A percentile compares a stretch with the other conserved stretches of the same genome.
These are phyloP conservation scores for Lepilemur ruficaudatus DNA, from an alignment of 2,797 vertebrate species.

Conservation along the genomic window DNA sequence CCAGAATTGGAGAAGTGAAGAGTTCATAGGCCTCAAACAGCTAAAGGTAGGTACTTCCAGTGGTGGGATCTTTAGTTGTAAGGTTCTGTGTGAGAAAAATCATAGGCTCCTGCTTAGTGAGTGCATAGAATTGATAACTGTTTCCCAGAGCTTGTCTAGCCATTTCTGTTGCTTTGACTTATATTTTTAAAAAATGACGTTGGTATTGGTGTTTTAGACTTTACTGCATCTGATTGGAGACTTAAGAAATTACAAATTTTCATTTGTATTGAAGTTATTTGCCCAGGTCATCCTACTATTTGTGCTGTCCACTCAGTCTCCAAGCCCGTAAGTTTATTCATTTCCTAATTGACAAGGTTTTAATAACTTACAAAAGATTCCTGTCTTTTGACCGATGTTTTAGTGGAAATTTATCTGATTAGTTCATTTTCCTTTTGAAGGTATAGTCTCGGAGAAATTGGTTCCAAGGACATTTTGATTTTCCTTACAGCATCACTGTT, in stretches of 20 bases:
- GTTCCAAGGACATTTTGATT: conserved; percentile 3
- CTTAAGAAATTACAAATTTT: conserved; percentile 31
- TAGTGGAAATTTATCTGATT: conserved; percentile 9
- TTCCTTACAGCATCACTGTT: conserved; percentile 15
- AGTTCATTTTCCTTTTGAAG: conserved; percentile 4
- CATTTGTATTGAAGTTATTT: not conserved
- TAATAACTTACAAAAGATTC: not conserved
- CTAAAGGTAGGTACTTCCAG: conserved; percentile 60
- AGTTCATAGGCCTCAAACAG: not conserved
- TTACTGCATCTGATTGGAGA: not conserved
- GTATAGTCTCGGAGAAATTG: conserved; percentile 8
- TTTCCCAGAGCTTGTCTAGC: not conserved
- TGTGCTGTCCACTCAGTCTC: not conserved
- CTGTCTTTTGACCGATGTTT: conserved; percentile 10
- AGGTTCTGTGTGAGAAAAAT: not conserved
- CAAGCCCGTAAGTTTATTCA: conserved; percentile 9
- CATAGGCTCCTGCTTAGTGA: not conserved
- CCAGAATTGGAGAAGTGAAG: conserved; percentile 18
- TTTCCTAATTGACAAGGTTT: not conserved
- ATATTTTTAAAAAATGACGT: conserved; percentile 4
- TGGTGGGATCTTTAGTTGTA: not conserved
- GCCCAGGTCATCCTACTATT: not conserved
- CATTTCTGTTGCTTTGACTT: conserved; percentile 1
- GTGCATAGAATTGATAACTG: not conserved
- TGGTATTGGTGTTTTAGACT: not conserved